Conservation (phyloP, 2,113 vertebrate genomes). For the Podarcis cretensis region DNA sequence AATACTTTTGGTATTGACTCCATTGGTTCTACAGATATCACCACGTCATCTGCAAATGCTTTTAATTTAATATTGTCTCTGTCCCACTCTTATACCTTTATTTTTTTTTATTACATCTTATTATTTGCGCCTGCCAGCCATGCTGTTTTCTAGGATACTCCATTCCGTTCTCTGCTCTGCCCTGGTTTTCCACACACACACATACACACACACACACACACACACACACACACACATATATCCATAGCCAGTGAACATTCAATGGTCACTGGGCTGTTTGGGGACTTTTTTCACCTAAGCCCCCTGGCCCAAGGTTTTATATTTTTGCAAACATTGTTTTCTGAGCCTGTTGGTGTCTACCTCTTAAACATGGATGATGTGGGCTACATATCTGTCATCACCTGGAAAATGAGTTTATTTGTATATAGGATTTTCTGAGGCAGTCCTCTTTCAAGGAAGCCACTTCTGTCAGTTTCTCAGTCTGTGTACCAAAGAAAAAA, state of each 20-base stretch:
- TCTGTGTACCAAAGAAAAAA: not conserved
- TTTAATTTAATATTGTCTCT: too few relatives aligned
- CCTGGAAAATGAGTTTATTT: not conserved
- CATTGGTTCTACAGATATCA: too few relatives aligned
- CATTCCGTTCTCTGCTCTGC: not conserved
- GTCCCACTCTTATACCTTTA: too few relatives aligned
- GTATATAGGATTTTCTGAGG: not conserved
- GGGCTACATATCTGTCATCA: not conserved
- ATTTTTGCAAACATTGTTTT: not conserved
- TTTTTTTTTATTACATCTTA: too few relatives aligned
- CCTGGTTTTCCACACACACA: not conserved
- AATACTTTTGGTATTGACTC: too few relatives aligned
- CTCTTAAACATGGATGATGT: not conserved
- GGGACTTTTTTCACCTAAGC: not conserved
- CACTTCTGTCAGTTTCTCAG: not conserved
- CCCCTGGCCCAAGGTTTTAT: not conserved
- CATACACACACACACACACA: not conserved
- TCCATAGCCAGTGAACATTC: not conserved
- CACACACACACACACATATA: not conserved
- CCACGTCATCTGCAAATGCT: too few relatives aligned
- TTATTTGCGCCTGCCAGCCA: not conserved
- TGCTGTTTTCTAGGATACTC: not conserved
- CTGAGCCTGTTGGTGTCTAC: not conserved
- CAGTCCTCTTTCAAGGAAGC: not conserved
- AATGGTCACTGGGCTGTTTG: not conserved